Conservation (phyloP, 2,113 vertebrate genomes). For the Thomomys bottae region DNA sequence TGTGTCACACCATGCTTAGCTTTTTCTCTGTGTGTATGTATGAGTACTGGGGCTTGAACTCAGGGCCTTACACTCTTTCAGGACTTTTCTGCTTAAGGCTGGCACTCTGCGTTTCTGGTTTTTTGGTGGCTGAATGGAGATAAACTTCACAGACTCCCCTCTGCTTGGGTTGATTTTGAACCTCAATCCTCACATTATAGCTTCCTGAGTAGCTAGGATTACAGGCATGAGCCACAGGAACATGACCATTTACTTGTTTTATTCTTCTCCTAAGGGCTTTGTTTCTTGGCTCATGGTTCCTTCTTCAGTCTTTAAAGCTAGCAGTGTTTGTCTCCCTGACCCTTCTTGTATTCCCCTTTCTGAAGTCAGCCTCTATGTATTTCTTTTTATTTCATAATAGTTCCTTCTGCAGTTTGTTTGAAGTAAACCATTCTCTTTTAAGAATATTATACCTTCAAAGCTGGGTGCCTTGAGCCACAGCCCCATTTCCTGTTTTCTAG, state of each 20-base stretch:
- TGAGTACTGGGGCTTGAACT: no score
- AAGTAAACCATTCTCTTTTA: not conserved
- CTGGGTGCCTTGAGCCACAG: not conserved
- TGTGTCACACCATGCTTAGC: no score
- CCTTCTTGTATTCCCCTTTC: not conserved
- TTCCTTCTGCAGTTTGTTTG: not conserved
- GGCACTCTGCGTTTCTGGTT: no score
- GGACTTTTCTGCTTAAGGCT: no score
- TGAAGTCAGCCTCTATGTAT: not conserved
- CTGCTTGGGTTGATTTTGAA: no score
- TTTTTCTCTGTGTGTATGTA: no score
- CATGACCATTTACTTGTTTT: not conserved
- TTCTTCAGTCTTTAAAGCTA: constrained; percentile 13
- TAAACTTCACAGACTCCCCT: no score
- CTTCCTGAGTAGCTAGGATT: no score
- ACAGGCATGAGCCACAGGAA: no score
- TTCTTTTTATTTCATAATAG: constrained; percentile 9
- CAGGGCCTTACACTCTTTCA: no score
- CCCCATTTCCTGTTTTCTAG: not conserved
- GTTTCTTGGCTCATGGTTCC: not conserved
- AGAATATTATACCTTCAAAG: not conserved
- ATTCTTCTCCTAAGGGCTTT: not conserved
- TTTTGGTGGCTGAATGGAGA: no score
- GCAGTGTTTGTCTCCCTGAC: not conserved
- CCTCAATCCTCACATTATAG: no score